Base-by-base conservation (phyloP, 2,888 invertebrate species). In the Helleia helle region DNA sequence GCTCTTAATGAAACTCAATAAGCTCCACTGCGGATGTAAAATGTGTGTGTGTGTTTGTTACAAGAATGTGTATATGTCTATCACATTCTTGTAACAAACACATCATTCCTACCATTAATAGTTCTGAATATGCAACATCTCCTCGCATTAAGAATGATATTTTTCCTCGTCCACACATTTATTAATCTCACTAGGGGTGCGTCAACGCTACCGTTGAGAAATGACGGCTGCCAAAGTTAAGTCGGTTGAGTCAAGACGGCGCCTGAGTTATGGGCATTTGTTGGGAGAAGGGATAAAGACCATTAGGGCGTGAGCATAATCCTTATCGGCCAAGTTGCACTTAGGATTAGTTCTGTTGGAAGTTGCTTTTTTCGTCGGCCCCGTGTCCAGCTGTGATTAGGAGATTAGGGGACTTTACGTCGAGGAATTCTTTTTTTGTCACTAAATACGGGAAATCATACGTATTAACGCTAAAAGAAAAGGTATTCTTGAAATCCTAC, bases 191-290 rank as follows among this genome's bases (percentile, higher is more conserved):
- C 43, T 44, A 59, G 63, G 62, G 59, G 67, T 66, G 71, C 76
- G 75, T 79, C 80, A 73, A 71, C 74, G 73, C 71, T 76, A 76
- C 74, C 76, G 73, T 79, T 84, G 84, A 84, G 84, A 83, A 84
- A 84, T 83, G 83, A 84, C 79, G 83, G 64, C 80, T 83, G 81
- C 83, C 83, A 80, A 83, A 83, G 77, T 73, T 83, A 83, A 83
- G 83, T 80, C 83, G 81, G 73, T 77, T 79, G 76, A 80, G 81
- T 76, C 74, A 75, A 75, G 73, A 74, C 73, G 77, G 72, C 58
- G 64, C 63, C 63, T 80, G 81, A 83, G 70, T 81, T 83, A 83
- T 81, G 76, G 71, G 65, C 79, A 74, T 75, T 83, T 84, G 83
- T 81, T 79, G 77, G 74, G 73, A 71, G 65, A 68, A 62, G 70